phyloP scores from a whole-genome alignment of 2,797 vertebrate genomes.

The Myotis planiceps region DNA sequence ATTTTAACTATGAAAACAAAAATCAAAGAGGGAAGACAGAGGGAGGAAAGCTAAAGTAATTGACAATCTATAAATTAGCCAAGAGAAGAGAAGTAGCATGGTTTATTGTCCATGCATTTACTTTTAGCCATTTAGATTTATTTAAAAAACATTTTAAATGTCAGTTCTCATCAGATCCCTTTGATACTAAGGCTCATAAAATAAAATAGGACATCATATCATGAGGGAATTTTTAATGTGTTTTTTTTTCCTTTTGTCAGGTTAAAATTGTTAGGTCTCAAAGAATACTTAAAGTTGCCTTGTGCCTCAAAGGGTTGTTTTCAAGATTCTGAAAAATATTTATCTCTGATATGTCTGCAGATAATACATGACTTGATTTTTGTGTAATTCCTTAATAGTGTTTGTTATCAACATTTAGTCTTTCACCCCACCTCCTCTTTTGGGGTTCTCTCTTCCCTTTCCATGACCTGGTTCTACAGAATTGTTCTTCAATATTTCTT shows the following conservation, averaged over 20 bases:
- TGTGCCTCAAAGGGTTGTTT: neutral
- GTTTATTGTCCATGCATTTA: neutral
- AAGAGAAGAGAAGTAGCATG: neutral
- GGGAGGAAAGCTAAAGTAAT: neutral
- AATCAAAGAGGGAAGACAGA: neutral
- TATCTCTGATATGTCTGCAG: neutral
- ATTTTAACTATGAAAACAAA: conserved; percentile 48
- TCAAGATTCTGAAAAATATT: conserved; percentile 19
- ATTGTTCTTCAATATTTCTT: neutral
- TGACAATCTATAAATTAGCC: neutral
- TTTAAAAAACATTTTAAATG: neutral
- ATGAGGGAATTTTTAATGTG: neutral
- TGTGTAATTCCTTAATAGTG: neutral
- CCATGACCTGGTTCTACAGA: neutral
- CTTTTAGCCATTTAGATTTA: neutral
- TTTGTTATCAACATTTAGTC: neutral
- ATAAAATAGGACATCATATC: neutral
- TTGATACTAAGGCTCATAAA: neutral
- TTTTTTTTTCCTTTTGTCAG: conserved; percentile 13
- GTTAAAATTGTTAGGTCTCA: conserved; percentile 29
- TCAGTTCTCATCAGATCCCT: neutral
- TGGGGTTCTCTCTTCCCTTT: neutral
- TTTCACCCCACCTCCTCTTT: neutral
- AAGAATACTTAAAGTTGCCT: neutral
- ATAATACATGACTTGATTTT: neutral